Evolutionary conservation across 2,888 invertebrate species (phyloP).

Genomic region (Bembecia ichneumoniformis): DNA sequence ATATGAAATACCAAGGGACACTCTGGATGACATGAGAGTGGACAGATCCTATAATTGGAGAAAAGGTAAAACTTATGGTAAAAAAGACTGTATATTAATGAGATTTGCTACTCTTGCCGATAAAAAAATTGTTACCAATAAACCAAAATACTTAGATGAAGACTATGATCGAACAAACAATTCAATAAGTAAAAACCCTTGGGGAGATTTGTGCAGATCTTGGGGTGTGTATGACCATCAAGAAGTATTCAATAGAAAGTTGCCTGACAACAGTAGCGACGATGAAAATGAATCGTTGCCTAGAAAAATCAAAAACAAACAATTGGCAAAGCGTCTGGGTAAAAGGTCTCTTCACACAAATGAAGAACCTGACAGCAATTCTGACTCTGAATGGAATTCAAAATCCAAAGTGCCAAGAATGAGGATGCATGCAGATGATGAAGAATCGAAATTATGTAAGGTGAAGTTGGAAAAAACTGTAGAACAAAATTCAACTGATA

Average conservation of each 20-base stretch:
- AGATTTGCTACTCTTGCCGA: conserved; percentile 84
- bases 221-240: conserved; percentile 79
- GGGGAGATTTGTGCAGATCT: conserved; percentile 79
- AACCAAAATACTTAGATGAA: conserved; percentile 23
- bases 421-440: conserved; percentile 92
- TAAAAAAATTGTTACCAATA: conserved; percentile 73
- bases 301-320: conserved; percentile 46
- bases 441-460: conserved; percentile 73
- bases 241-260: conserved; percentile 58
- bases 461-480: conserved; percentile 24
- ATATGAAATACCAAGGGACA: conserved; percentile 53
- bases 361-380: conserved; percentile 52
- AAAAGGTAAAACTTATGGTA: conserved; percentile 76
- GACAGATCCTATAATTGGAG: conserved; percentile 81
- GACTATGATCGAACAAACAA: conserved; percentile 35
- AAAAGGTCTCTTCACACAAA: conserved; percentile 38
- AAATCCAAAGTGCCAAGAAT: conserved; percentile 80
- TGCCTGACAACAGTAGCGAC: conserved; percentile 34
- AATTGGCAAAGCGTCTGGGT: conserved; percentile 52
- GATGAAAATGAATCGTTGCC: conserved; percentile 26
- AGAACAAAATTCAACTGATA: conserved; percentile 18
- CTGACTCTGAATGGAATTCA: conserved; percentile 72
- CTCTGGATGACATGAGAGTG: conserved; percentile 44
- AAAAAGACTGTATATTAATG: conserved; percentile 78
- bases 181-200: conserved; percentile 75